Evolutionary conservation across 2,113 vertebrate species (phyloP).

Genomic region (Cricetomys ansorgei): DNA sequence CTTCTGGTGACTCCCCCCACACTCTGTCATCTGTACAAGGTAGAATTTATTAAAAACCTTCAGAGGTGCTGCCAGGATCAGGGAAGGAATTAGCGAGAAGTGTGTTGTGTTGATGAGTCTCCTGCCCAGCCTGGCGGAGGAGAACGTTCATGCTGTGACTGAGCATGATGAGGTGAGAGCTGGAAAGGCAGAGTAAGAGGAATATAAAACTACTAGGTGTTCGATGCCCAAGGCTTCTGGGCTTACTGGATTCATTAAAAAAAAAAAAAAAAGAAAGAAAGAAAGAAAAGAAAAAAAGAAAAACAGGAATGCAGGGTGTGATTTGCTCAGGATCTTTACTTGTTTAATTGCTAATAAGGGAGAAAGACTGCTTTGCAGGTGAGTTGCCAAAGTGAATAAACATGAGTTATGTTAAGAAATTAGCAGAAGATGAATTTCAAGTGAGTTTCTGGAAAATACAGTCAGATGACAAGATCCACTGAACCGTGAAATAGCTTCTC

Average conservation of each 20-base stretch:
- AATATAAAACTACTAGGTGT: neutral
- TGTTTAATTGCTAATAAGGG: constrained; percentile 10
- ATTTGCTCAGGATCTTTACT: neutral
- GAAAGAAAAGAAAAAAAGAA: neutral
- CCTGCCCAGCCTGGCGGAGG: neutral
- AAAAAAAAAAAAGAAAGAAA: neutral
- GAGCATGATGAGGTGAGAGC: constrained; percentile 9
- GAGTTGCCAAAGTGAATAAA: constrained; percentile 52
- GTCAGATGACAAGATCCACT: constrained; percentile 47
- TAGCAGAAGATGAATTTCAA: constrained; percentile 63
- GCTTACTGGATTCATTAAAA: neutral
- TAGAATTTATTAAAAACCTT: neutral
- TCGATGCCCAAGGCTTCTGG: neutral
- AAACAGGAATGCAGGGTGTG: neutral
- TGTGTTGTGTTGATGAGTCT: neutral
- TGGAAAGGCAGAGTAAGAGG: constrained; percentile 1
- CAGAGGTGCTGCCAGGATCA: neutral
- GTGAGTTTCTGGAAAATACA: constrained; percentile 65
- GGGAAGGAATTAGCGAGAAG: neutral
- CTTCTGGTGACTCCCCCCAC: neutral
- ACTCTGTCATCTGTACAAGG: neutral
- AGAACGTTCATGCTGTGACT: neutral
- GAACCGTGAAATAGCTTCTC: constrained; percentile 68
- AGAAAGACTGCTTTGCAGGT: constrained; percentile 38
- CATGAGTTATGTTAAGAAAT: constrained; percentile 65